Base-by-base conservation (phyloP, 2,888 invertebrate species). In the Chouioia cunea region DNA sequence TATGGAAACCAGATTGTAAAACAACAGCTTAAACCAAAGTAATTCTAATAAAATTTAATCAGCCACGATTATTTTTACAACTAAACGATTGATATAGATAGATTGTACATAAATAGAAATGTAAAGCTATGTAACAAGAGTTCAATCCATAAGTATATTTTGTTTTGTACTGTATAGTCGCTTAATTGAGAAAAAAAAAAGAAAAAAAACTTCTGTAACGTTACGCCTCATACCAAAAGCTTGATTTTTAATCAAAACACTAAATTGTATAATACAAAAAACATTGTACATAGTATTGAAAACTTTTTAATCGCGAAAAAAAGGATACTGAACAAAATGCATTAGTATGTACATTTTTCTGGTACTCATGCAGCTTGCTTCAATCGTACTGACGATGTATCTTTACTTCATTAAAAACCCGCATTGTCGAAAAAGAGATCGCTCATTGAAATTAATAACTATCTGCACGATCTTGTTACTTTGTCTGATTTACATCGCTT, bases 241-340 rank as follows among this genome's bases (percentile, higher is more conserved):
- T 56, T 68, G 44, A 18, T 68, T 72, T 65, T 68, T 44, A 65
- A 60, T 72, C 68, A 69, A 72, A 72, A 68, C 47, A 65, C 47
- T 65, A 44, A 68, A 68, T 68, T 68, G 72, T 72, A 72, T 65
- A 23, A 72, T 72, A 69, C 60, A 36, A 36, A 36, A 10, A 57
- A 47, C 62, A 53, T 64, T 72, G 72, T 68, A 72, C 54, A 72
- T 72, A 72, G 62, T 54, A 48, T 65, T 68, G 65, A 59, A 71
- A 54, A 44, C 63, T 66, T 66, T 63, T 54, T 16, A 60, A 65
- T 36, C 23, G 23, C 59, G 57, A 58, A 46, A 12, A 54, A 57
- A 68, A 44, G 4, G 22, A 36, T 68, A 50, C 44, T 67, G 60
- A 36, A 36, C 57, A 36, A 36, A 63, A 43, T 27, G 52, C 44